These are phyloP conservation scores for Aspidoscelis tigris DNA, from an alignment of 2,113 vertebrate genomes.

Conservation along the genomic window DNA sequence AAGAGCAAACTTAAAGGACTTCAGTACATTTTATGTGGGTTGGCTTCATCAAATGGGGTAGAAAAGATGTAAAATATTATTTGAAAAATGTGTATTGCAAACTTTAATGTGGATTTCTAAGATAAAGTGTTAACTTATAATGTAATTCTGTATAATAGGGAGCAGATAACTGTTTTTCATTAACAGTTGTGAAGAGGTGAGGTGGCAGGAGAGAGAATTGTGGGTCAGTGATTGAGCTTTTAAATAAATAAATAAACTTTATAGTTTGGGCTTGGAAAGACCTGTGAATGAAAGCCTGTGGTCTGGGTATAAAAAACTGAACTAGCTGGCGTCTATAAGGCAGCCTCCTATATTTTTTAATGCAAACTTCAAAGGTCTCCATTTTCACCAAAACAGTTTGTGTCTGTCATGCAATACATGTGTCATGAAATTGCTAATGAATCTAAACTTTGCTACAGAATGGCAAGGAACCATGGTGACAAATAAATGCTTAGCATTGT, in stretches of 20 bases:
- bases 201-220: no score
- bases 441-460: neutral
- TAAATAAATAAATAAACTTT: no score
- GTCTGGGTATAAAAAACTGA: no score
- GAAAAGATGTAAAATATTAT: neutral
- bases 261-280: no score
- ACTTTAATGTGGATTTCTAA: slow-evolving; percentile 5
- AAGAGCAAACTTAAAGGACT: neutral
- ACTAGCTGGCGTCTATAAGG: no score
- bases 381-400: neutral
- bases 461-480: no score
- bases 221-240: no score
- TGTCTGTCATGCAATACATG: slow-evolving; percentile 1
- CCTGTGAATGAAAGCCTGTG: no score
- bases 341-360: slow-evolving; percentile 22
- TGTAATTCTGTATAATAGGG: slow-evolving; percentile 18
- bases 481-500: no score
- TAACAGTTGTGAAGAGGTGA: neutral
- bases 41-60: neutral
- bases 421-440: neutral
- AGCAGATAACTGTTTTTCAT: slow-evolving; percentile 13
- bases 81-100: neutral
- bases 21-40: neutral
- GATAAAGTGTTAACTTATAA: slow-evolving; percentile 20
- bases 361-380: neutral